These are phyloP conservation scores for Heliconius ismenius DNA, from an alignment of 2,888 invertebrate genomes.

Conservation along the genomic window DNA sequence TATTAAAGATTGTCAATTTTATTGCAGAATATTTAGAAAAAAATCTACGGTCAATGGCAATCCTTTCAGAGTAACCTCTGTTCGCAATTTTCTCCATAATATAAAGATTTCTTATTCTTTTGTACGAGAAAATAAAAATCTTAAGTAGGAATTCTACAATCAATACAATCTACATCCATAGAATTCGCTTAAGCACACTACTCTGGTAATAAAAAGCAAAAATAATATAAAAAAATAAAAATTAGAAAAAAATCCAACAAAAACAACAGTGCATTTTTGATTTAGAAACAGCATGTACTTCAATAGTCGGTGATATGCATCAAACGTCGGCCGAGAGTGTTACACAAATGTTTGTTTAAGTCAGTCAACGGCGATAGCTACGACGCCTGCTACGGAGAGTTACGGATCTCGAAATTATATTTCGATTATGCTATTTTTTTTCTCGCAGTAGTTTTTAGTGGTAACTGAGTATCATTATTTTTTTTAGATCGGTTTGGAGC, in stretches of 20 bases:
- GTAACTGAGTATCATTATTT: neutral
- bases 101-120: too few relatives aligned
- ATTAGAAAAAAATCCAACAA: neutral
- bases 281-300: constrained; percentile 11
- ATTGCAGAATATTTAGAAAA: too few relatives aligned
- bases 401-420: constrained; percentile 31
- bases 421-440: neutral
- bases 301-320: constrained; percentile 21
- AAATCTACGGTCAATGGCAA: too few relatives aligned
- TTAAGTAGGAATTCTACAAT: neutral
- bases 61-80: too few relatives aligned
- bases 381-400: constrained; percentile 29
- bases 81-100: too few relatives aligned
- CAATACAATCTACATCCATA: neutral
- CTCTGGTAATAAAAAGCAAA: neutral
- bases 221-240: neutral
- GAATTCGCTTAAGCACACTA: neutral
- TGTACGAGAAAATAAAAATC: too few relatives aligned
- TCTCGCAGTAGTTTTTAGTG: neutral
- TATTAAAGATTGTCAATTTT: too few relatives aligned
- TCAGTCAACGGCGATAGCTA: constrained; percentile 32
- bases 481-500: too few relatives aligned
- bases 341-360: constrained; percentile 36
- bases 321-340: constrained; percentile 29
- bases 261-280: constrained; percentile 6